A percentile compares a stretch with the other conserved stretches of the same genome.
Evolutionary conservation across 2,888 invertebrate species (phyloP).

Genomic region (Nesidiocoris tenuis): DNA sequence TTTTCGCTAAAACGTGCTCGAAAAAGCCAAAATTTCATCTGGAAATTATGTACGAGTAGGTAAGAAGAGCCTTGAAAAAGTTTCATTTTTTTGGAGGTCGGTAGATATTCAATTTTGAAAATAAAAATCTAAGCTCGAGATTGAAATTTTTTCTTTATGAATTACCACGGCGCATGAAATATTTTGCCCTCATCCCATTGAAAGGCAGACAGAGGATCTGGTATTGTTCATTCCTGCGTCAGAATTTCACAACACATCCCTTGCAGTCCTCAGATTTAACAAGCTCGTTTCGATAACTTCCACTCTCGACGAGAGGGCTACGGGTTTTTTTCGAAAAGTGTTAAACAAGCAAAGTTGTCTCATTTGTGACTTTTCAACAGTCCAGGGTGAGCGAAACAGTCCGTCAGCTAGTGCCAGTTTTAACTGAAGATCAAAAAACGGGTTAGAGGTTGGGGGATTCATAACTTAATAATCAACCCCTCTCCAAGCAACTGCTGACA

Average conservation of each 20-base stretch:
- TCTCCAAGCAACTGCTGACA: not conserved
- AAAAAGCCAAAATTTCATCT: too few relatives aligned
- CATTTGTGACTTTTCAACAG: constrained; percentile 33
- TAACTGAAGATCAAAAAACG: not conserved
- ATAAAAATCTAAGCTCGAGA: too few relatives aligned
- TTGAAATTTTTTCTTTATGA: too few relatives aligned
- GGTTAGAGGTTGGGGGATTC: not conserved
- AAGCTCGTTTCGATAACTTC: constrained; percentile 31
- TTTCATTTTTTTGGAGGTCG: too few relatives aligned
- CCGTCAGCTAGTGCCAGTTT: not conserved
- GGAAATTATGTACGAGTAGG: too few relatives aligned
- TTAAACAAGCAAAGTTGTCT: constrained; percentile 42
- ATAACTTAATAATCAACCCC: not conserved
- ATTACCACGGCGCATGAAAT: too few relatives aligned
- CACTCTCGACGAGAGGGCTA: not conserved
- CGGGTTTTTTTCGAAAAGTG: constrained; percentile 28
- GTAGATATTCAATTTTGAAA: too few relatives aligned
- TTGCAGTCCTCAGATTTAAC: constrained; percentile 15
- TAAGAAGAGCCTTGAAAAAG: too few relatives aligned
- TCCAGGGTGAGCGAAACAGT: not conserved
- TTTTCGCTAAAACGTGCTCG: too few relatives aligned
- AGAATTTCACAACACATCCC: not conserved
- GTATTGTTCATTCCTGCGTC: not conserved
- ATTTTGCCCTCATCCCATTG: too few relatives aligned
- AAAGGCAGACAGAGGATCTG: not conserved